Conservation (phyloP, 2,888 invertebrate species). For the Labia minor region DNA sequence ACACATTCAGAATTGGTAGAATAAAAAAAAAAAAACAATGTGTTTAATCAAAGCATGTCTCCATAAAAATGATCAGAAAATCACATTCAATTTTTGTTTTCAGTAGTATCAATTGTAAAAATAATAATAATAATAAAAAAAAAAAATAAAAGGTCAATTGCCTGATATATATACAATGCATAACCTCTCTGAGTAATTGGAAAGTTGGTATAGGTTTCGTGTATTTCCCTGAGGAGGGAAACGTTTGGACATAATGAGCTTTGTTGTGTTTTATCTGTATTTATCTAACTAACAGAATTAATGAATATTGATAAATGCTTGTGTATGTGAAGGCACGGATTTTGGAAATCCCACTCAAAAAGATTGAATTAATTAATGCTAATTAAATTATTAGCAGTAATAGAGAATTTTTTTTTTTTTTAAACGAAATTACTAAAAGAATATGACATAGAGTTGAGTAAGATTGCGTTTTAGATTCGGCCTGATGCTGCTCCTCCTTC, state of each 20-base stretch:
- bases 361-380: not conserved
- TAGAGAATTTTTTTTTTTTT: not conserved
- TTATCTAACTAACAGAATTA: not conserved
- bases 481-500: constrained; percentile 1
- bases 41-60: not conserved
- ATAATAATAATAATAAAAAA: too few relatives aligned
- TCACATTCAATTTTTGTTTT: not conserved
- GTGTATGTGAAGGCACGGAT: not conserved
- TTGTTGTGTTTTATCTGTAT: not conserved
- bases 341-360: not conserved
- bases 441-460: not conserved
- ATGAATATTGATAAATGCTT: not conserved
- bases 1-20: not conserved
- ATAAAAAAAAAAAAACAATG: not conserved
- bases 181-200: constrained; percentile 1
- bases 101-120: not conserved
- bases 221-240: not conserved
- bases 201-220: not conserved
- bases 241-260: not conserved
- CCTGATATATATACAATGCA: not conserved
- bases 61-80: not conserved
- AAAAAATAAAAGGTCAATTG: too few relatives aligned
- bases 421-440: not conserved
- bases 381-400: not conserved
- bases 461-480: constrained; percentile 13